phyloP scores from a whole-genome alignment of 2,113 vertebrate genomes.

The Paradoxurus hermaphroditus region DNA sequence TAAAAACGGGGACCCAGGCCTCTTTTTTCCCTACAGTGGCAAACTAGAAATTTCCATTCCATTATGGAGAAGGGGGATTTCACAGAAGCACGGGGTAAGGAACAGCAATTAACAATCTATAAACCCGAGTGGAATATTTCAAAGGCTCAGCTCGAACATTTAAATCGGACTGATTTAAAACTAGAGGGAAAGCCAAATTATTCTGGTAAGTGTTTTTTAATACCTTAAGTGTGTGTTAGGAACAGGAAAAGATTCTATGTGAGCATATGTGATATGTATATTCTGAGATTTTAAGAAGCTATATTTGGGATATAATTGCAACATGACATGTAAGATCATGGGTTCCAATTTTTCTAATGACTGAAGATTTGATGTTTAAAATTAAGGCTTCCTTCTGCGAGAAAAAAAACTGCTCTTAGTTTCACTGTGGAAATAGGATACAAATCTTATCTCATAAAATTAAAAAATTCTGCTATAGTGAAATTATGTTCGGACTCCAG shows the following conservation, averaged over 20 bases:
- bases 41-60: not conserved
- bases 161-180: not conserved
- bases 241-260: not conserved
- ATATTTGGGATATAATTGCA: not conserved
- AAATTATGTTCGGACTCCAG: not conserved
- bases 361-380: not conserved
- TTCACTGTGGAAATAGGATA: not conserved
- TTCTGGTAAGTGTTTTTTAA: not conserved
- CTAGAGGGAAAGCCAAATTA: not conserved
- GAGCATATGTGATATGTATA: not conserved
- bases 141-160: not conserved
- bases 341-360: not conserved
- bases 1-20: not conserved
- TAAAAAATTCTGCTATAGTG: not conserved
- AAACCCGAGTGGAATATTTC: not conserved
- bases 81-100: rapidly evolving
- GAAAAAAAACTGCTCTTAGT: not conserved
- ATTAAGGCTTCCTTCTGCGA: not conserved
- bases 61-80: rapidly evolving
- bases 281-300: not conserved
- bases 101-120: not conserved
- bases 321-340: not conserved
- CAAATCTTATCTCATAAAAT: not conserved
- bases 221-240: not conserved
- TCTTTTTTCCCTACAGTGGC: not conserved